Percentiles rank a stretch among this genome's conserved stretches.
Evolutionary conservation across 2,113 vertebrate species (phyloP).

Genomic region (Gambusia holbrooki): DNA sequence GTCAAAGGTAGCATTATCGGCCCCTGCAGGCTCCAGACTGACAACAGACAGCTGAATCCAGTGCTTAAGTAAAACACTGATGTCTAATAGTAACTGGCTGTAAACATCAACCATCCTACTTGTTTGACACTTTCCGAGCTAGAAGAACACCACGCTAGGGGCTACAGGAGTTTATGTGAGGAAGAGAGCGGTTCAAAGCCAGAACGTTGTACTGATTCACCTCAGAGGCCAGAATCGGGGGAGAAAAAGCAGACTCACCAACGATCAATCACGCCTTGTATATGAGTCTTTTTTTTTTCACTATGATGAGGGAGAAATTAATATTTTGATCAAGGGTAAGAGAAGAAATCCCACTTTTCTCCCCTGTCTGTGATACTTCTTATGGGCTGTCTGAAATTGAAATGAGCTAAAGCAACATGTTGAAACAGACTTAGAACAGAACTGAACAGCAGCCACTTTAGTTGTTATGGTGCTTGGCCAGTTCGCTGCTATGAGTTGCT

Average conservation of each 20-base stretch:
- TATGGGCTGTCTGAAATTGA: too few relatives aligned
- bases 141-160: constrained; percentile 44
- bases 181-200: constrained; percentile 67
- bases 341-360: too few relatives aligned
- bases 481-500: too few relatives aligned
- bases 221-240: constrained; percentile 15
- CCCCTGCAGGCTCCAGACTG: constrained; percentile 29
- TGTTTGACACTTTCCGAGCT: constrained; percentile 51
- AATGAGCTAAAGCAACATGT: too few relatives aligned
- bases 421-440: too few relatives aligned
- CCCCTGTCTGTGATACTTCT: too few relatives aligned
- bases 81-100: constrained; percentile 49
- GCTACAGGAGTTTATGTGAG: constrained; percentile 56
- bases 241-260: background rate
- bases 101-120: constrained; percentile 72
- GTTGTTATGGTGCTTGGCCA: too few relatives aligned
- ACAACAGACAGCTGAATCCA: constrained; percentile 47
- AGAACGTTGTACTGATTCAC: constrained; percentile 62
- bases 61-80: constrained; percentile 58
- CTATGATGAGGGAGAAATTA: background rate
- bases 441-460: too few relatives aligned
- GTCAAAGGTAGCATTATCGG: constrained; percentile 34
- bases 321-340: too few relatives aligned
- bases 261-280: background rate
- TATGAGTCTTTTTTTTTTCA: background rate